A percentile compares a stretch with the other conserved stretches of the same genome.
Conservation (phyloP, 2,113 vertebrate species). For the Rissa tridactyla region DNA sequence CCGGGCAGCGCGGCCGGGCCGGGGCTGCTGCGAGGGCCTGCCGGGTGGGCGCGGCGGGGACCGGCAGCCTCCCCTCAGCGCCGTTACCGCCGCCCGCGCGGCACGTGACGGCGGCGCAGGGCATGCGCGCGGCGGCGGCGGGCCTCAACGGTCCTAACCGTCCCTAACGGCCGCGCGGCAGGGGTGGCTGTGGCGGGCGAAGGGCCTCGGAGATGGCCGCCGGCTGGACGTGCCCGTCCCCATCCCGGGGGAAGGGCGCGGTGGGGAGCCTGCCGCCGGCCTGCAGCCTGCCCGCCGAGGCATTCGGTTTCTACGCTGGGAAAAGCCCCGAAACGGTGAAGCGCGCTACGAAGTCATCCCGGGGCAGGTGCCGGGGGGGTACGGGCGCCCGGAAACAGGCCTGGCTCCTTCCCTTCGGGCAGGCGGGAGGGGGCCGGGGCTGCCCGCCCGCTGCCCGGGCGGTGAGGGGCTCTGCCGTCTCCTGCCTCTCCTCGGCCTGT, state of each 20-base stretch:
- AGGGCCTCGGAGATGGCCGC: neutral
- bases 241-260: neutral
- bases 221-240: neutral
- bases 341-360: neutral
- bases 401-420: neutral
- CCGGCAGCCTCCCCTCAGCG: neutral
- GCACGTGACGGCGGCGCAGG: neutral
- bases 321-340: neutral
- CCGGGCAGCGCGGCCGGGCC: neutral
- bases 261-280: neutral
- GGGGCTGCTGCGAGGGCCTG: too few species aligned
- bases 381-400: neutral
- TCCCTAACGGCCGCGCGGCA: neutral
- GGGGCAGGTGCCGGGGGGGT: neutral
- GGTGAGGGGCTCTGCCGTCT: neutral
- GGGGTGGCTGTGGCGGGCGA: neutral
- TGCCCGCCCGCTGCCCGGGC: too few species aligned
- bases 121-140: neutral
- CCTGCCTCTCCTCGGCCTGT: neutral
- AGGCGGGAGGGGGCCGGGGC: too few species aligned
- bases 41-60: neutral
- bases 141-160: neutral
- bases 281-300: neutral
- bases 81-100: neutral
- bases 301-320: neutral